phyloP scores from a whole-genome alignment of 2,797 vertebrate species.

The Sylvilagus floridanus region DNA sequence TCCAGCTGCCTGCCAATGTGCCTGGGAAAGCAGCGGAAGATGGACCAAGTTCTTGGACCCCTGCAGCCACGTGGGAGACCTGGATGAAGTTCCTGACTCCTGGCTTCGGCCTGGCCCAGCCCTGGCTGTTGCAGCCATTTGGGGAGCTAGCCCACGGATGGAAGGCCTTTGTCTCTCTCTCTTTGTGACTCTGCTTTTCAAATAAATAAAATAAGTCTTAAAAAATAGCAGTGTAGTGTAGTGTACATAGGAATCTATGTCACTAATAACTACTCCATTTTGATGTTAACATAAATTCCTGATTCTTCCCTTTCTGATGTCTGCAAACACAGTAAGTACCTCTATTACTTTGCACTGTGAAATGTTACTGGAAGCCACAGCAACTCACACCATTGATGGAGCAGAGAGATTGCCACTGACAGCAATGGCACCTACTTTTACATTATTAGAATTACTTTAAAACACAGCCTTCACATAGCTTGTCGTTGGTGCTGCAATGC shows the following conservation, averaged over 20 bases:
- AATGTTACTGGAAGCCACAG: not conserved
- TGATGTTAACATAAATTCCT: not conserved
- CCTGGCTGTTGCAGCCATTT: too few species aligned
- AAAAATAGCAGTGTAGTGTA: not conserved
- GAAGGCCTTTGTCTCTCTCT: too few species aligned
- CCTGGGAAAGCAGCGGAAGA: too few species aligned
- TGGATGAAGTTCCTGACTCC: too few species aligned
- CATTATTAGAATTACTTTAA: not conserved
- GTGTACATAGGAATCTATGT: not conserved
- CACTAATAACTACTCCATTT: not conserved
- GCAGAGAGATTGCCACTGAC: not conserved
- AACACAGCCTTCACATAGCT: conserved; percentile 30
- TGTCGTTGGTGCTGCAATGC: not conserved
- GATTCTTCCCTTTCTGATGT: not conserved
- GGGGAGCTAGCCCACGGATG: too few species aligned
- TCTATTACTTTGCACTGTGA: not conserved
- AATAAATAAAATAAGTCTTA: too few species aligned
- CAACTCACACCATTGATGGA: not conserved
- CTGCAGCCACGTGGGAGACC: too few species aligned
- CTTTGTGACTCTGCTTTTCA: too few species aligned
- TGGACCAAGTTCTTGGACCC: too few species aligned
- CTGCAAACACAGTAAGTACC: not conserved
- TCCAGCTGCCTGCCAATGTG: too few species aligned
- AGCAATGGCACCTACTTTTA: not conserved
- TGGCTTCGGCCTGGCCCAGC: too few species aligned